Percentiles rank a stretch among this genome's conserved stretches.
Evolutionary conservation across 2,113 vertebrate genomes (phyloP).

Genomic region (Chunga burmeisteri): DNA sequence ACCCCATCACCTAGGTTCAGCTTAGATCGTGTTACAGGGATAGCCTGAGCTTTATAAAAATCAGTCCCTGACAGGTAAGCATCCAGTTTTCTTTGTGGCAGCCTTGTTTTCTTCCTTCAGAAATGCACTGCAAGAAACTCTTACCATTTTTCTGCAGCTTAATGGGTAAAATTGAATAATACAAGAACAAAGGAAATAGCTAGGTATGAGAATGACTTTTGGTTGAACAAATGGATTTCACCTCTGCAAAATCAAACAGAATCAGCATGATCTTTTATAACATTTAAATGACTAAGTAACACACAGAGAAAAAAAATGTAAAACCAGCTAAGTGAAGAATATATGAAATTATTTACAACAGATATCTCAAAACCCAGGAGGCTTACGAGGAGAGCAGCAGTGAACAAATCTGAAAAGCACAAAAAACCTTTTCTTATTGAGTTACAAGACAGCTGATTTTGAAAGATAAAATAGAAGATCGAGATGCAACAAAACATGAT

Average conservation of each 20-base stretch:
- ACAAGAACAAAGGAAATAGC: slow-evolving; percentile 16
- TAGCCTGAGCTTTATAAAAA: not conserved
- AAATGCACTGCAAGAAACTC: not conserved
- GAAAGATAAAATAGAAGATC: not conserved
- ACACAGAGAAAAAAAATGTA: not conserved
- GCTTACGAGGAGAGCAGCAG: not conserved
- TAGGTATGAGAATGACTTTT: not conserved
- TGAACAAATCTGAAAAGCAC: not conserved
- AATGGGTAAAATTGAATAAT: slow-evolving; percentile 3
- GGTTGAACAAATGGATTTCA: slow-evolving; percentile 53
- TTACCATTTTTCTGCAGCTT: not conserved
- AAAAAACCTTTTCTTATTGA: not conserved
- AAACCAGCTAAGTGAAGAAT: slow-evolving; percentile 35
- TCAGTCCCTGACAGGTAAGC: not conserved
- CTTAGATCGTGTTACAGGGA: not conserved
- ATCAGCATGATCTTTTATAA: slow-evolving; percentile 25
- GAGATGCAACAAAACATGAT: not conserved
- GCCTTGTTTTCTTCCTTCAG: not conserved
- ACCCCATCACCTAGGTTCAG: not conserved
- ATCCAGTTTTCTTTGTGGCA: not conserved
- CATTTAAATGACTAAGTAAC: slow-evolving; percentile 41
- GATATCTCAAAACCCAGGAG: slow-evolving; percentile 1
- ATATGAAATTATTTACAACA: not conserved
- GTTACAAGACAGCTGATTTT: not conserved
- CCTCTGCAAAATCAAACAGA: slow-evolving; percentile 36